Evolutionary conservation across 2,113 vertebrate species (phyloP).

Genomic region (Ammodramus savannarum): DNA sequence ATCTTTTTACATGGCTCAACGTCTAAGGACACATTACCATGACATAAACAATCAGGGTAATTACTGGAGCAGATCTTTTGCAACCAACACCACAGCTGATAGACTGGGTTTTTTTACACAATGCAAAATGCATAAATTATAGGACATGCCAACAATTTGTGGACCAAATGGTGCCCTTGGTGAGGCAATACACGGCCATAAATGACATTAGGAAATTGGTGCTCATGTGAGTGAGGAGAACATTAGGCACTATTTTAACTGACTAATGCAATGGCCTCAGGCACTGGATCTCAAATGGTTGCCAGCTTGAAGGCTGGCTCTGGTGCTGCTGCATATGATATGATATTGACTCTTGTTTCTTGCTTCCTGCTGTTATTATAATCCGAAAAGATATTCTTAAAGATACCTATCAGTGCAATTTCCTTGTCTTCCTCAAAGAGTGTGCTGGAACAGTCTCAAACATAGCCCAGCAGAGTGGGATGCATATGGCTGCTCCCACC

Average conservation of each 20-base stretch:
- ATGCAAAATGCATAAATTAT: conserved; percentile 8
- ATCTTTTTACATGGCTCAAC: not conserved
- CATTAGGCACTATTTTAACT: not conserved
- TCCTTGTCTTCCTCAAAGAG: not conserved
- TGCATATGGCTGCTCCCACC: not conserved
- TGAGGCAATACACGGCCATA: not conserved
- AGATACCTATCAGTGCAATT: not conserved
- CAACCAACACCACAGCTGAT: not conserved
- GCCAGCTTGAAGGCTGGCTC: not conserved
- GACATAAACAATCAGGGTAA: conserved; percentile 3
- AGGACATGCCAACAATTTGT: not conserved
- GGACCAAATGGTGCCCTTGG: not conserved
- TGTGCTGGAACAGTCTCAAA: not conserved
- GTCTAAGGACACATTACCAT: not conserved
- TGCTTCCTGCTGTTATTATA: not conserved
- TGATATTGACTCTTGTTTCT: not conserved
- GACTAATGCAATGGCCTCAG: not conserved
- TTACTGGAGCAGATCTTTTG: conserved; percentile 16
- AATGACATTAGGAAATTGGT: not conserved
- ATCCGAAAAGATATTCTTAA: not conserved
- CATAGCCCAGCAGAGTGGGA: not conserved
- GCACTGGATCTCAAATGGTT: not conserved
- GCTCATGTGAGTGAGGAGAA: not conserved
- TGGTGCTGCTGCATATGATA: not conserved
- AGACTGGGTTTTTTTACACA: not conserved